Evolutionary conservation across 2,113 vertebrate species (phyloP), one percentile per base, ranked within the genome.

Genomic region (Aythya baeri): DNA sequence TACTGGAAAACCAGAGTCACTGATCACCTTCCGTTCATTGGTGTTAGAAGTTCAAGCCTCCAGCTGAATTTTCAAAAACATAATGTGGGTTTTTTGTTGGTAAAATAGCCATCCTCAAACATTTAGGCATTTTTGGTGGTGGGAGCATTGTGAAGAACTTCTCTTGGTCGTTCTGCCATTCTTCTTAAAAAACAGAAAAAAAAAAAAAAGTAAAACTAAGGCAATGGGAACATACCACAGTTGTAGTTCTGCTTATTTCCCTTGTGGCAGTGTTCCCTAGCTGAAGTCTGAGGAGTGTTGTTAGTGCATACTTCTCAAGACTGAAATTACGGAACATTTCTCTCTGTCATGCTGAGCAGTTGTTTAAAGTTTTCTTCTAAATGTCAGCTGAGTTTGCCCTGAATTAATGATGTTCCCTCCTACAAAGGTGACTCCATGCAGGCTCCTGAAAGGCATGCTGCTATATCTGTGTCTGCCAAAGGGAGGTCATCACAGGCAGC

Each of bases 381-480:
- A 4, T 57, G 9, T 31, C 36, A 49, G n/a, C 18, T 4, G 50
- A 50, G 25, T n/a, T 14, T 36, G 29, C 52, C 6, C 44, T 55
- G 18, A 46, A 29, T 0, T 25, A 17, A 38, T 0, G 0, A 49
- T 18, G 8, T 7, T 61, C 17, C 52, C 6, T 2, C 6, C 32
- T 11, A 10, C 7, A 11, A 46, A 82, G 26, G 6, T 1, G 43
- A 22, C 50, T 34, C 34, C 16, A 1, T 4, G 0, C 41, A 14
- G 52, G 58, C 68, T 67, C 10, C 11, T 27, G 16, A 5, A 20
- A 34, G 65, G 44, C 4, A 7, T 0, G 2, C 52, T 34, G 23
- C 57, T n/a, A 16, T 13, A 21, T 11, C 20, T 1, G 0, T 2
- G 16, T 3, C 13, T 43, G 62, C 41, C n/a, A 11, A 43, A 57